Conservation (phyloP, 30 jellyfish, hydroid and myxozoan species). For the Aurelia coerulea region DNA sequence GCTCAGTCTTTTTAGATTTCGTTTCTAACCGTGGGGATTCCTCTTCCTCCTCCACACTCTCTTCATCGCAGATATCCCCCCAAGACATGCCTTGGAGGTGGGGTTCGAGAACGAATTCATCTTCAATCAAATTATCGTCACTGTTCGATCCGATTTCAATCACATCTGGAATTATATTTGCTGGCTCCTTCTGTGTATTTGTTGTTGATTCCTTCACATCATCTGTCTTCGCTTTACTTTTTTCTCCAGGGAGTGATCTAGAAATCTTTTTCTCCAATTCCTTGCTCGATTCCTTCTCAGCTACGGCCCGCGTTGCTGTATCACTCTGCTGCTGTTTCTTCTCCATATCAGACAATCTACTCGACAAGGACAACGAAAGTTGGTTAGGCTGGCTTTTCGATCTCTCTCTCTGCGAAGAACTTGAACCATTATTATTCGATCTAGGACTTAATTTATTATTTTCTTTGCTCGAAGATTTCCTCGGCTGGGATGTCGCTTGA, state of each 20-base stretch:
- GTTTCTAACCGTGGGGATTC: background rate
- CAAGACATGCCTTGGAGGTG: conserved; percentile 34
- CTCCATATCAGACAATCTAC: background rate
- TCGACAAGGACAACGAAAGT: background rate
- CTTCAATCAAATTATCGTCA: conserved; percentile 19
- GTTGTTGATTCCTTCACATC: background rate
- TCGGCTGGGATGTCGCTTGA: background rate
- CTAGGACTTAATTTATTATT: background rate
- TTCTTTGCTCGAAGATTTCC: background rate
- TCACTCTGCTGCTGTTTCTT: background rate
- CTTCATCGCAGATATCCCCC: conserved; percentile 60
- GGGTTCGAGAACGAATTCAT: conserved; percentile 44
- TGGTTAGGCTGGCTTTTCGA: background rate
- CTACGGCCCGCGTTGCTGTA: conserved; percentile 40
- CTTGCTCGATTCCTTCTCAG: background rate
- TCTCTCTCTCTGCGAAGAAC: background rate
- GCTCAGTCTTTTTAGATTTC: conserved; percentile 2
- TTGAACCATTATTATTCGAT: background rate
- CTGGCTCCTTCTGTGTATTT: background rate
- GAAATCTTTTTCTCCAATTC: background rate
- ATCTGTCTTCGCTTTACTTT: background rate
- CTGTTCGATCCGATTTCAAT: conserved; percentile 10
- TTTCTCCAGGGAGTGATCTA: background rate
- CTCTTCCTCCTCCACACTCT: conserved; percentile 4
- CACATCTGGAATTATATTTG: background rate